These are phyloP conservation scores for Numenius arquata DNA, from an alignment of 2,113 vertebrate genomes.

Conservation along the genomic window DNA sequence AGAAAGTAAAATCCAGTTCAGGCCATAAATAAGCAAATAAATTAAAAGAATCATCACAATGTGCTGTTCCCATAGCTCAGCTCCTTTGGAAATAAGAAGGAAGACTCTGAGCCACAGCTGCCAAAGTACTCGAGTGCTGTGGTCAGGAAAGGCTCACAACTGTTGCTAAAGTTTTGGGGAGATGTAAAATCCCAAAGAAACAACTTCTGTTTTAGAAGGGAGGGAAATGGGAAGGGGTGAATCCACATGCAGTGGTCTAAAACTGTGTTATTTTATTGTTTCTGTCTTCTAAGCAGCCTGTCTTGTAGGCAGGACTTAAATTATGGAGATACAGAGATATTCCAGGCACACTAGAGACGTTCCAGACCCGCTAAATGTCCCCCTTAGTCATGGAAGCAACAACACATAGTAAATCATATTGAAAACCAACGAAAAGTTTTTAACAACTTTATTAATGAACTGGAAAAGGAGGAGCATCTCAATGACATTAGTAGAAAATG, in stretches of 20 bases:
- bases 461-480: neutral
- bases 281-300: neutral
- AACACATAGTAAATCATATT: neutral
- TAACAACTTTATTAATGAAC: slow-evolving; percentile 22
- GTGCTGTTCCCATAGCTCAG: neutral
- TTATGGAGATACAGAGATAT: neutral
- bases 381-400: neutral
- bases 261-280: neutral
- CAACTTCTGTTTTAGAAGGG: neutral
- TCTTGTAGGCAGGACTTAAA: neutral
- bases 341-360: neutral
- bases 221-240: neutral
- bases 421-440: neutral
- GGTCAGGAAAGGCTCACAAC: neutral
- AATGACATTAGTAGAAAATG: neutral
- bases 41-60: neutral
- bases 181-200: neutral
- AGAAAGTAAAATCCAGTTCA: neutral
- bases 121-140: neutral
- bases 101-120: neutral
- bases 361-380: neutral
- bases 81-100: neutral
- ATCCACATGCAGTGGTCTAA: neutral
- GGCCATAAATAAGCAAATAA: neutral
- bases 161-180: neutral